Conservation (phyloP, 2,797 vertebrate genomes). For the Phataginus tetradactyla region DNA sequence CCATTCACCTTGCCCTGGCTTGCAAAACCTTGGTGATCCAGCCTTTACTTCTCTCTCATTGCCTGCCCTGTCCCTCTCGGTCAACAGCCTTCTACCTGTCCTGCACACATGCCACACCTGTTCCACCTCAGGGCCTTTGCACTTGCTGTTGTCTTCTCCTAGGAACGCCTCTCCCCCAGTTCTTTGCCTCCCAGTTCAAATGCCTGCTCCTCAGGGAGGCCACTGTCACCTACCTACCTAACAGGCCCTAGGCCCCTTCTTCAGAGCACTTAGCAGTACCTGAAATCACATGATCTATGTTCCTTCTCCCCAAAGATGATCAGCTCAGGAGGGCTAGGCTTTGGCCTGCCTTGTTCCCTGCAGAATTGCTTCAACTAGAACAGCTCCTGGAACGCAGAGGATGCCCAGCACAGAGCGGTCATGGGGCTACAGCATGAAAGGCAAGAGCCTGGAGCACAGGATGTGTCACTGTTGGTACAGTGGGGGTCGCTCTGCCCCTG, state of each 20-base stretch:
- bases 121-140: background rate
- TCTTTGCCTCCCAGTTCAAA: background rate
- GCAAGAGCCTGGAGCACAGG: background rate
- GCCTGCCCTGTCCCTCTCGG: background rate
- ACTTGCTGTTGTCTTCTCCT: background rate
- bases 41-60: background rate
- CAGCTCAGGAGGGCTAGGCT: background rate
- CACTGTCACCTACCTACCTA: background rate
- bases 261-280: background rate
- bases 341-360: background rate
- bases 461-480: rapidly evolving
- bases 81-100: background rate
- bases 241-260: background rate
- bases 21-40: too few species aligned
- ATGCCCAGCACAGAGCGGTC: rapidly evolving
- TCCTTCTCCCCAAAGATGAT: background rate
- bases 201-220: background rate
- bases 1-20: too few species aligned
- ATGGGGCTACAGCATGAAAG: background rate
- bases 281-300: background rate
- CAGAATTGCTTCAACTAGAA: background rate
- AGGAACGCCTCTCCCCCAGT: background rate
- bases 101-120: background rate
- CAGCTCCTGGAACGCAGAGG: background rate
- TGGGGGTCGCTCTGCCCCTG: background rate